phyloP scores from a whole-genome alignment of 2,113 vertebrate genomes.

The Nematolebias whitei region DNA sequence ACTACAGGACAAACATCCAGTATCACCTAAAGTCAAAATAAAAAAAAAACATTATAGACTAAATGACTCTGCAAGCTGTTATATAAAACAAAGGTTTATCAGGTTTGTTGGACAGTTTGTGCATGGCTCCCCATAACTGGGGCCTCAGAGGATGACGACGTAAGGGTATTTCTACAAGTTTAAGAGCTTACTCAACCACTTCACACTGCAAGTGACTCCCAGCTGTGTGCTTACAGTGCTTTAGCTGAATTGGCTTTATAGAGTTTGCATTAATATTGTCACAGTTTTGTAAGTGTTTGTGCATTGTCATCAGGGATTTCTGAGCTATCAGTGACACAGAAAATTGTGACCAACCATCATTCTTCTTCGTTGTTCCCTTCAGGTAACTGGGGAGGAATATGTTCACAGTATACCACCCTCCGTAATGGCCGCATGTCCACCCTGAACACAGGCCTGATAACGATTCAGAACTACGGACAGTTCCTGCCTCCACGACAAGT shows the following conservation, averaged over 20 bases:
- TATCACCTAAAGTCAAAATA: conserved; percentile 28
- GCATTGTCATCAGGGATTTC: neutral
- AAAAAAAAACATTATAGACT: neutral
- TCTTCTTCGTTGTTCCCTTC: conserved; percentile 12
- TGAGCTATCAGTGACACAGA: neutral
- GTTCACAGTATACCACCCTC: conserved; percentile 65
- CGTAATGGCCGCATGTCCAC: conserved; percentile 32
- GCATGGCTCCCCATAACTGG: neutral
- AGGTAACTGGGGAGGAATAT: conserved; percentile 84
- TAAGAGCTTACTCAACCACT: conserved; percentile 36
- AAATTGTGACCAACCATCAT: neutral
- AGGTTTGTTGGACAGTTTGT: conserved; percentile 14
- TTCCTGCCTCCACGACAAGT: conserved; percentile 75
- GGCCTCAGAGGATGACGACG: conserved; percentile 28
- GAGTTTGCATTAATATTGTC: neutral
- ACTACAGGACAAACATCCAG: conserved; percentile 21
- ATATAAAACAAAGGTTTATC: neutral
- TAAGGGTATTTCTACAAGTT: conserved; percentile 34
- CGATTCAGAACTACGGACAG: conserved; percentile 82
- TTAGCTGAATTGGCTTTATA: neutral
- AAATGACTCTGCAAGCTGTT: neutral
- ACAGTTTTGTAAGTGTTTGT: neutral
- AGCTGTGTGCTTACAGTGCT: neutral
- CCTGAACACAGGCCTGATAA: conserved; percentile 83
- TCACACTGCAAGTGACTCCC: neutral